Conservation (phyloP, 2,888 invertebrate species). For the Sisyra nigra region DNA sequence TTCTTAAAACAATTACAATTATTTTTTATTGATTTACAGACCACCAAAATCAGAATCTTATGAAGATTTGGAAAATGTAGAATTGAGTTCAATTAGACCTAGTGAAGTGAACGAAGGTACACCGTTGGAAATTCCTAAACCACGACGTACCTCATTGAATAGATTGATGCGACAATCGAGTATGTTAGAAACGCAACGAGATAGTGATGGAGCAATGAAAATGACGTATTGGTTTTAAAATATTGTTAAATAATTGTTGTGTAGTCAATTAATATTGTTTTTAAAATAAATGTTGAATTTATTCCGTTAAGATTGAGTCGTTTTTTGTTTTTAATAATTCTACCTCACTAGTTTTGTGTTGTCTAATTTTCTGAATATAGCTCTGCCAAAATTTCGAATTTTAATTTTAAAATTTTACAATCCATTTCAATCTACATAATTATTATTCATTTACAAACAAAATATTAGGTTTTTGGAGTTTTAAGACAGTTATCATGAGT, state of each 20-base stretch:
- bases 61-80: slow-evolving; percentile 53
- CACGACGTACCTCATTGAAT: slow-evolving; percentile 41
- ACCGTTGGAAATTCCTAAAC: slow-evolving; percentile 23
- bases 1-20: not conserved
- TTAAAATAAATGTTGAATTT: not conserved
- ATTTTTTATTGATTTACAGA: slow-evolving; percentile 24
- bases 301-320: not conserved
- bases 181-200: slow-evolving; percentile 66
- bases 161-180: slow-evolving; percentile 63
- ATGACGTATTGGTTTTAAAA: slow-evolving; percentile 75
- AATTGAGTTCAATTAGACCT: slow-evolving; percentile 20
- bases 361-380: no score
- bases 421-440: no score
- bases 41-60: slow-evolving; percentile 42
- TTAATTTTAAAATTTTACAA: no score
- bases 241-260: not conserved
- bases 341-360: not conserved
- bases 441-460: no score
- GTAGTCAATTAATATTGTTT: slow-evolving; percentile 4
- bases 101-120: slow-evolving; percentile 31
- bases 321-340: not conserved
- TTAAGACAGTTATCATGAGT: no score
- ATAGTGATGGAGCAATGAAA: slow-evolving; percentile 62
- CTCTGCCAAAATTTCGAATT: no score
- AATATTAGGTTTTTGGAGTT: no score